phyloP scores from a whole-genome alignment of 2,113 vertebrate genomes.

The Ophthalmolycus amberensis region DNA sequence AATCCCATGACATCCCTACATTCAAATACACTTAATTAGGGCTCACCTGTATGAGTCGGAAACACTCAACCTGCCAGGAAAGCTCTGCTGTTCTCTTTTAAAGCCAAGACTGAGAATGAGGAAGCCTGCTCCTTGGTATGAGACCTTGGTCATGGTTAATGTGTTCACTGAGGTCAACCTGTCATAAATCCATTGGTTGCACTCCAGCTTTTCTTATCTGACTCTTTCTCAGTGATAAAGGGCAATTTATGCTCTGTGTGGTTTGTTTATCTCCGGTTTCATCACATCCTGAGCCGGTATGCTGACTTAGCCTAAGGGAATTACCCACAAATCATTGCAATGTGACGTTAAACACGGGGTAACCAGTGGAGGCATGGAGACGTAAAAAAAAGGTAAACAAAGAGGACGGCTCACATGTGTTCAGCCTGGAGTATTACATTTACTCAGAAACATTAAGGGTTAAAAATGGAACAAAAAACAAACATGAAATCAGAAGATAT shows the following conservation, averaged over 20 bases:
- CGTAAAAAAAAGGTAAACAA: too few species aligned
- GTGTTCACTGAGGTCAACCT: slow-evolving; percentile 7
- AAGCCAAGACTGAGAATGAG: slow-evolving; percentile 21
- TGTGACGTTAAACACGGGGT: too few species aligned
- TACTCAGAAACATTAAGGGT: too few species aligned
- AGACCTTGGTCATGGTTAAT: slow-evolving; percentile 53
- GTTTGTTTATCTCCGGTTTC: slow-evolving; percentile 30
- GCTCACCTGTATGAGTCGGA: slow-evolving; percentile 54
- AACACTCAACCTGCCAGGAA: neutral
- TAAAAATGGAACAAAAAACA: too few species aligned
- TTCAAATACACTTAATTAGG: neutral
- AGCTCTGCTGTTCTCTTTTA: slow-evolving; percentile 32
- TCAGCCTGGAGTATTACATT: too few species aligned
- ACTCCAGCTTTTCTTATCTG: slow-evolving; percentile 38
- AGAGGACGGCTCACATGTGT: too few species aligned
- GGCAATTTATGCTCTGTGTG: neutral
- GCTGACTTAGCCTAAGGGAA: too few species aligned
- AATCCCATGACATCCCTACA: neutral
- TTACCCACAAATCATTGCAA: too few species aligned
- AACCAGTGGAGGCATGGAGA: too few species aligned
- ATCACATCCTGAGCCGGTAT: slow-evolving; percentile 34
- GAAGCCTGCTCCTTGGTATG: slow-evolving; percentile 21
- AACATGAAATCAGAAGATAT: too few species aligned
- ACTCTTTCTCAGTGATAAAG: slow-evolving; percentile 47
- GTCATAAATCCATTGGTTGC: slow-evolving; percentile 54